Evolutionary conservation across 2,113 vertebrate species (phyloP).

Genomic region (Channa argus): DNA sequence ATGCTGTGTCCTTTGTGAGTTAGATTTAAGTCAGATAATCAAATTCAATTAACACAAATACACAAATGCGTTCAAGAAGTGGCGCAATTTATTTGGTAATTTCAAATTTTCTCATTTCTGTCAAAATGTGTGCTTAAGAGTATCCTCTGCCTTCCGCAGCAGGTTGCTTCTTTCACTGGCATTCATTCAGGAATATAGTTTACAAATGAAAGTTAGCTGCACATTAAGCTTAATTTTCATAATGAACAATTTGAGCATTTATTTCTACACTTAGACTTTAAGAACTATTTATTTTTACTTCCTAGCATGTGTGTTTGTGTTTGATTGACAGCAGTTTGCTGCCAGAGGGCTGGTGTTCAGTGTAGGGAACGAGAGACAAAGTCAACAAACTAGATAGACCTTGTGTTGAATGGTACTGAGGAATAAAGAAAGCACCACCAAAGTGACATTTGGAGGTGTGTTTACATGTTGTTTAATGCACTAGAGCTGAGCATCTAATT

Average conservation of each 20-base stretch:
- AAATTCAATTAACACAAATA: too few species aligned
- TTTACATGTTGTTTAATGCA: not conserved
- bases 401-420: not conserved
- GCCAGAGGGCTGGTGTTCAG: not conserved
- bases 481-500: not conserved
- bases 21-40: too few species aligned
- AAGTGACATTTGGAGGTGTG: not conserved
- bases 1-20: too few species aligned
- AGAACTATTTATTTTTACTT: too few species aligned
- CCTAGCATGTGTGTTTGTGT: not conserved
- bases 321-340: constrained; percentile 10
- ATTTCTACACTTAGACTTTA: too few species aligned
- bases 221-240: too few species aligned
- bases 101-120: too few species aligned
- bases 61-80: not conserved
- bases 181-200: not conserved
- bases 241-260: too few species aligned
- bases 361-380: not conserved
- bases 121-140: not conserved
- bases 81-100: too few species aligned
- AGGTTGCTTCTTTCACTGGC: not conserved
- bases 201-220: not conserved
- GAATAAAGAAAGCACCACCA: not conserved
- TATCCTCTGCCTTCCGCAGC: too few species aligned
- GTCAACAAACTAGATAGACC: not conserved